phyloP scores from a whole-genome alignment of 2,797 vertebrate species.

The Pempheris klunzingeri region DNA sequence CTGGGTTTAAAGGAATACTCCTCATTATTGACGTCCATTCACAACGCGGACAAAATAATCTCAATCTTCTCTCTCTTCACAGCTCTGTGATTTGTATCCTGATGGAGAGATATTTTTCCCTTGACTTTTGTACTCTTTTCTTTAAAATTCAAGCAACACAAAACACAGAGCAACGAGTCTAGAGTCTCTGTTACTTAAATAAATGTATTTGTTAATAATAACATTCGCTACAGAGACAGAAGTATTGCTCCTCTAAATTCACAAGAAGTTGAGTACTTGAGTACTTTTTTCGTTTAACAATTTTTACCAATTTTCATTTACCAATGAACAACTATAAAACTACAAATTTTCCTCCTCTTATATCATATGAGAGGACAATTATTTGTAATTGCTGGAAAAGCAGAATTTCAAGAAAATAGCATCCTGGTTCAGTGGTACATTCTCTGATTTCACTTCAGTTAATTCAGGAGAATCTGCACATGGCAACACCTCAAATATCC shows the following conservation, averaged over 20 bases:
- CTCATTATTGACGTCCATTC: conserved; percentile 72
- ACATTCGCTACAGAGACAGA: conserved; percentile 12
- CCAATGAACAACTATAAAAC: neutral
- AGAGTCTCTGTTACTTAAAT: neutral
- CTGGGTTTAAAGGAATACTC: conserved; percentile 66
- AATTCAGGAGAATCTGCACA: neutral
- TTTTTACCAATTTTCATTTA: too few relatives aligned
- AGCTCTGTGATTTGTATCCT: conserved; percentile 26
- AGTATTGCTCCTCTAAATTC: neutral
- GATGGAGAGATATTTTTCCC: conserved; percentile 21
- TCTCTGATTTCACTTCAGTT: neutral
- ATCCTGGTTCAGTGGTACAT: neutral
- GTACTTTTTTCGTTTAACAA: neutral
- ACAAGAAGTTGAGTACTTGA: neutral
- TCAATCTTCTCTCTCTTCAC: conserved; percentile 58
- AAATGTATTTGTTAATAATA: conserved; percentile 9
- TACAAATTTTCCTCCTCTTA: neutral
- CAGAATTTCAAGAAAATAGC: neutral
- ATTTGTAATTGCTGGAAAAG: neutral
- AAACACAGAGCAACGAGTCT: conserved; percentile 30
- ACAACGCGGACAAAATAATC: conserved; percentile 46
- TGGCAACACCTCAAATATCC: neutral
- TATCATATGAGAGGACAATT: neutral
- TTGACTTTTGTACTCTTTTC: conserved; percentile 29
- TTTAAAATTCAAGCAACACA: neutral